Evolutionary conservation across 2,888 invertebrate genomes (phyloP).

Genomic region (Folsomia candida): DNA sequence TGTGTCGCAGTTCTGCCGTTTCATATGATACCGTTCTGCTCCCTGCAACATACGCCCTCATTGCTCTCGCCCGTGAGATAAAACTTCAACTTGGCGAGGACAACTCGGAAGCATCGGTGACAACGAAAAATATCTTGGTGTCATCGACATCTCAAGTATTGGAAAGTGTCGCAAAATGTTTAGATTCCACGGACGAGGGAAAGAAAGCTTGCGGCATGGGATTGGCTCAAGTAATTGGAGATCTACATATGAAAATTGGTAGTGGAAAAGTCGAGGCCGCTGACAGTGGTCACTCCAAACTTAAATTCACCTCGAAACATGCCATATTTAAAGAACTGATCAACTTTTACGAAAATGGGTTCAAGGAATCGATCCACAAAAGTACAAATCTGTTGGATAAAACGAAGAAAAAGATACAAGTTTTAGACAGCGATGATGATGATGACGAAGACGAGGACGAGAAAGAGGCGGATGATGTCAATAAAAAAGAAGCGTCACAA

Average conservation of each 20-base stretch:
- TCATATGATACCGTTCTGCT: conserved; percentile 20
- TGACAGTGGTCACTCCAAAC: conserved; percentile 7
- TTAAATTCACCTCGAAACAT: conserved; percentile 37
- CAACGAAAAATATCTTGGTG: neutral
- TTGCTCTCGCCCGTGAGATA: conserved; percentile 34
- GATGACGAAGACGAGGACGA: conserved; percentile 22
- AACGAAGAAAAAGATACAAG: conserved; percentile 19
- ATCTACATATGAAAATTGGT: conserved; percentile 18
- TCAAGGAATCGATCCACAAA: neutral
- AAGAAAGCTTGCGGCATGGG: conserved; percentile 48
- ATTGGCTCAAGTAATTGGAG: conserved; percentile 40
- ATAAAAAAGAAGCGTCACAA: conserved; percentile 15
- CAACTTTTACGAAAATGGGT: conserved; percentile 27
- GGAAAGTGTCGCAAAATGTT: conserved; percentile 33
- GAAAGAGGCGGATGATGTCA: conserved; percentile 5
- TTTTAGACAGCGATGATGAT: conserved; percentile 46
- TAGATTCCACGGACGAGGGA: conserved; percentile 38
- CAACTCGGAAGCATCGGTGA: neutral
- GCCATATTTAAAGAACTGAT: conserved; percentile 31
- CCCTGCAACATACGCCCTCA: conserved; percentile 37
- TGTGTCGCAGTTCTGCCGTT: conserved; percentile 27
- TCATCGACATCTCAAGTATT: conserved; percentile 21
- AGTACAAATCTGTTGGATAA: neutral
- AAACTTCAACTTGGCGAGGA: conserved; percentile 12
- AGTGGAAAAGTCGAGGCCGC: neutral